These are phyloP conservation scores for Meteorus cinctellus DNA, from an alignment of 2,888 invertebrate species.

Conservation along the genomic window DNA sequence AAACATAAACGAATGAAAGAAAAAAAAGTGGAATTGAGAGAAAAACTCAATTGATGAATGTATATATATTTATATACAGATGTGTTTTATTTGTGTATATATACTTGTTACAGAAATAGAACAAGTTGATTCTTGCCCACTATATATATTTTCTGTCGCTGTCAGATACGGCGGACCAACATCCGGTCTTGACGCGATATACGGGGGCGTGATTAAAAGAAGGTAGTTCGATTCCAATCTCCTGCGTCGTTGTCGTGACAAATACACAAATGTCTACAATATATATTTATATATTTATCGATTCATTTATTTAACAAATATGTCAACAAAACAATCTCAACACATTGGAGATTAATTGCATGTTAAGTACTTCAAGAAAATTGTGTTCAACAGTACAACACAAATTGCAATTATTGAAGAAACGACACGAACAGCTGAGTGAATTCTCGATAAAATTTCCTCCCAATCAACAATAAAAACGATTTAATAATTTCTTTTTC, in stretches of 20 bases:
- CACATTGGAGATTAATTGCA: too few species aligned
- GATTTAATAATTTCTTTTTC: too few species aligned
- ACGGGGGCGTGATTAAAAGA: constrained; percentile 43
- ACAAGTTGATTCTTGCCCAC: constrained; percentile 11
- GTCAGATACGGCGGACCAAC: constrained; percentile 26
- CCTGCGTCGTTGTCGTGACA: not conserved
- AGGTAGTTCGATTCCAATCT: constrained; percentile 37
- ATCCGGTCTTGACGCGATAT: constrained; percentile 36
- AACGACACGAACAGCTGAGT: too few species aligned
- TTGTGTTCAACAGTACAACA: too few species aligned
- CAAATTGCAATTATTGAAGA: too few species aligned
- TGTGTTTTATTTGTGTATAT: not conserved
- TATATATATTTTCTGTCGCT: constrained; percentile 18
- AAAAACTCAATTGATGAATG: not conserved
- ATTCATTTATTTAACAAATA: too few species aligned
- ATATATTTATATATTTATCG: not conserved
- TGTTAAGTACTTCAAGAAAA: too few species aligned
- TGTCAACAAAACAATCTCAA: too few species aligned
- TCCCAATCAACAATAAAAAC: too few species aligned
- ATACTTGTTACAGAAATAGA: constrained; percentile 16
- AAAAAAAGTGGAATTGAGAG: constrained; percentile 4
- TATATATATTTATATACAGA: not conserved
- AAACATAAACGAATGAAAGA: not conserved
- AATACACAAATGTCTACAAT: not conserved
- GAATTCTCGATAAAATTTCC: too few species aligned